A percentile compares a stretch with the other conserved stretches of the same genome.
These are phyloP conservation scores for Archips xylosteana DNA, from an alignment of 2,888 invertebrate genomes.

Conservation along the genomic window DNA sequence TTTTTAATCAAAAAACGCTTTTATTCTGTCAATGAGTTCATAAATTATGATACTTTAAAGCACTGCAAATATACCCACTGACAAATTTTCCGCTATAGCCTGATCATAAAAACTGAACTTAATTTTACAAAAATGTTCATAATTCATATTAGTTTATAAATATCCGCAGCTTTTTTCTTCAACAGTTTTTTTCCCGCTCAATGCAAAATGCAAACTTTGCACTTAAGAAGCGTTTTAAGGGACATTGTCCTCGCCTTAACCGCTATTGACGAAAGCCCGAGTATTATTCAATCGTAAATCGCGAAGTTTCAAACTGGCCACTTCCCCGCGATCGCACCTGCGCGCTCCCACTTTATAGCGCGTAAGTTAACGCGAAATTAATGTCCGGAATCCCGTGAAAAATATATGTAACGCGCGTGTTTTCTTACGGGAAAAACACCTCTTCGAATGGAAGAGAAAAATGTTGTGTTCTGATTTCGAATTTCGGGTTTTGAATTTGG, in stretches of 20 bases:
- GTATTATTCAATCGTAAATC: conserved; percentile 42
- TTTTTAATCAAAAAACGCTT: too few relatives aligned
- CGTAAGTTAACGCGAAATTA: conserved; percentile 51
- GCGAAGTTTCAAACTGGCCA: conserved; percentile 41
- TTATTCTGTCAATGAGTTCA: too few relatives aligned
- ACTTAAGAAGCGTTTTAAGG: conserved; percentile 26
- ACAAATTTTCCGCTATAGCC: too few relatives aligned
- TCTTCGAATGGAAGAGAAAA: conserved; percentile 26
- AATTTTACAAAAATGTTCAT: not conserved
- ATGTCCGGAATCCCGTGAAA: conserved; percentile 50
- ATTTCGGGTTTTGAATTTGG: conserved; percentile 8
- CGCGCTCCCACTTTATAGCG: conserved; percentile 43
- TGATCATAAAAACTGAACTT: not conserved
- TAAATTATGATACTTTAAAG: too few relatives aligned
- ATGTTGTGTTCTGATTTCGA: conserved; percentile 31
- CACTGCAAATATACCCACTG: too few relatives aligned
- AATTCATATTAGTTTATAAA: too few relatives aligned
- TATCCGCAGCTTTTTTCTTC: not conserved
- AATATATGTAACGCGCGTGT: conserved; percentile 49
- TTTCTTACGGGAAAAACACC: conserved; percentile 37
- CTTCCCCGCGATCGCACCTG: conserved; percentile 36
- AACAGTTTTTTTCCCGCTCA: not conserved
- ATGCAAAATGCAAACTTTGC: conserved; percentile 21
- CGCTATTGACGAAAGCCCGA: conserved; percentile 39
- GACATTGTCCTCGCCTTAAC: conserved; percentile 25